A percentile compares a stretch with the other conserved stretches of the same genome.
Evolutionary conservation across 2,888 invertebrate genomes (phyloP).

Genomic region (Melanchra persicariae): DNA sequence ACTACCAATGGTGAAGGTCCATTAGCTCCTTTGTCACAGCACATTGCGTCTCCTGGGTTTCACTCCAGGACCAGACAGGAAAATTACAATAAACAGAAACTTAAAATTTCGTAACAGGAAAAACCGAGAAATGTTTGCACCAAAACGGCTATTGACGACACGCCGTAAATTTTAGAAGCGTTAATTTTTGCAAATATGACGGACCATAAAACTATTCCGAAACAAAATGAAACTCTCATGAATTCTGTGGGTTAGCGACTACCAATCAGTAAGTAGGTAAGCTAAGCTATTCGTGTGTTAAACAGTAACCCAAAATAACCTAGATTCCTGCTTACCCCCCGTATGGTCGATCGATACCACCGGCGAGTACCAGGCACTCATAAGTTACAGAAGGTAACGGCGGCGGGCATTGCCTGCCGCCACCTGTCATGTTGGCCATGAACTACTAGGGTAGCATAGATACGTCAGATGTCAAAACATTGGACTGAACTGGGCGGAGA

Average conservation of each 20-base stretch:
- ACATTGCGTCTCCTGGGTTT: not conserved
- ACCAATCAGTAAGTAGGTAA: not conserved
- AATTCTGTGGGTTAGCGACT: not conserved
- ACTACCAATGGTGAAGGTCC: no score
- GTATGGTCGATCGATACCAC: constrained; percentile 44
- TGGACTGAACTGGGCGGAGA: not conserved
- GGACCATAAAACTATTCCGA: not conserved
- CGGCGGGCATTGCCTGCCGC: constrained; percentile 41
- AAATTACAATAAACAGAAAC: not conserved
- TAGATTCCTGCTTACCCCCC: constrained; percentile 36
- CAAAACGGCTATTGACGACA: not conserved
- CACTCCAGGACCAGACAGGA: not conserved
- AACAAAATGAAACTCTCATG: no score
- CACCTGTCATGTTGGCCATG: constrained; percentile 57
- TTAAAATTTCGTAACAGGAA: not conserved
- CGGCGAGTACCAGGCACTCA: constrained; percentile 54
- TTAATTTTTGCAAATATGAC: not conserved
- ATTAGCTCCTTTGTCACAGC: no score
- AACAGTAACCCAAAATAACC: constrained; percentile 13
- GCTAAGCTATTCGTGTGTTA: not conserved
- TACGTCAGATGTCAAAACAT: constrained; percentile 48
- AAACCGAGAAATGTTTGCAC: not conserved
- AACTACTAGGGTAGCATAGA: constrained; percentile 52
- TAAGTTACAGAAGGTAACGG: constrained; percentile 28
- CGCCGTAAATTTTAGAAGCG: not conserved